Evolutionary conservation across 2,113 vertebrate species (phyloP).

Genomic region (Chloebia gouldiae): DNA sequence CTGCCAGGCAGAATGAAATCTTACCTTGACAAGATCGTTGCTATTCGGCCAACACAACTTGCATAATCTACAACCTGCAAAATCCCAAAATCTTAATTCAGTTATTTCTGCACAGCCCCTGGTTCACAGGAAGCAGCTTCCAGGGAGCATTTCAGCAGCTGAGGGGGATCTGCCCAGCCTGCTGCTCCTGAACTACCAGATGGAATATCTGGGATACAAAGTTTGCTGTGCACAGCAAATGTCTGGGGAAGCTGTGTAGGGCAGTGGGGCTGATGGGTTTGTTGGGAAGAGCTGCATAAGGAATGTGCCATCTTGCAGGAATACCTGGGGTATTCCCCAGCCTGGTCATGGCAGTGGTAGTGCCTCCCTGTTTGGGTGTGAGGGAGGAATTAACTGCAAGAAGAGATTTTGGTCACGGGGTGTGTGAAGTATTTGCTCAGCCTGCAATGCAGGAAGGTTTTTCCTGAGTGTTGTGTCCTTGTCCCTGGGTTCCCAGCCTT

Average conservation of each 20-base stretch:
- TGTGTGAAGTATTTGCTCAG: conserved; percentile 44
- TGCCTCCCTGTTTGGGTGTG: not conserved
- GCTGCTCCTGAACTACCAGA: not conserved
- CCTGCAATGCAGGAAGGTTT: not conserved
- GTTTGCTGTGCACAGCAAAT: not conserved
- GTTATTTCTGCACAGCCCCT: not conserved
- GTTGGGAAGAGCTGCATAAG: not conserved
- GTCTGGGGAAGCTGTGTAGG: rapidly evolving
- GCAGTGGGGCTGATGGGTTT: not conserved
- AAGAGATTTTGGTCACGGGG: not conserved
- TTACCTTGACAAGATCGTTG: conserved; percentile 76
- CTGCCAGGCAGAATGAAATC: not conserved
- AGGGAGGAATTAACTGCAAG: not conserved
- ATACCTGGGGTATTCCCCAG: not conserved
- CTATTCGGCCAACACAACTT: conserved; percentile 43
- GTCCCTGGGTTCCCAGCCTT: not conserved
- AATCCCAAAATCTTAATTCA: not conserved
- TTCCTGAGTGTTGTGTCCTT: not conserved
- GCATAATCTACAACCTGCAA: conserved; percentile 72
- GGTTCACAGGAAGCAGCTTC: not conserved
- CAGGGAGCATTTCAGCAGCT: not conserved
- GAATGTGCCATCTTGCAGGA: not conserved
- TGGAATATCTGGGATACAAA: not conserved
- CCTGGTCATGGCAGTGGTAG: not conserved
- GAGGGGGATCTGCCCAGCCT: not conserved